Base-by-base conservation (phyloP, 1,140 invertebrate species). In the Coelopa frigida region DNA sequence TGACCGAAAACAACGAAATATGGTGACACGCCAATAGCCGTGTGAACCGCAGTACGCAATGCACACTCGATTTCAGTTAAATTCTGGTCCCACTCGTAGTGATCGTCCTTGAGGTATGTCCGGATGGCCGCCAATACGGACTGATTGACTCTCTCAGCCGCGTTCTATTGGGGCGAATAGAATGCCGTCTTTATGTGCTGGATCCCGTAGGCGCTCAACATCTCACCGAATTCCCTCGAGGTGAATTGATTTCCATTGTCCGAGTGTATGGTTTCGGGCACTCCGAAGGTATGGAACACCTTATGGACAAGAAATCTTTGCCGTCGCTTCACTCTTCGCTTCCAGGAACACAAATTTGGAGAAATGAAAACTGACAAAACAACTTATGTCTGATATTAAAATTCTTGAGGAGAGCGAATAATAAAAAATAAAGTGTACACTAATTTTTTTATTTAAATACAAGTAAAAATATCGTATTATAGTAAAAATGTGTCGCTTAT, bases 331-430 rank as follows among this genome's bases (percentile, higher is more conserved):
- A n/a, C 32, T 35, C 11, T 52, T 44, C 7, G 50, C 17, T 23
- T 41, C 49, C 4, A 54, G 8, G 20, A 54, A 54, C 2, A 46
- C 42, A 51, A 54, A 49, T 35, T 54, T 51, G 2, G 49, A 26
- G 11, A 48, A 36, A 24, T 49, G 49, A 14, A n/a, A n/a, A n/a
- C n/a, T n/a, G n/a, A n/a, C n/a, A n/a, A n/a, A n/a, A n/a, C n/a
- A n/a, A n/a, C n/a, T n/a, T n/a, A n/a, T n/a, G n/a, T n/a, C n/a
- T n/a, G n/a, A n/a, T n/a, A n/a, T n/a, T n/a, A n/a, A n/a, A n/a
- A n/a, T n/a, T n/a, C n/a, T n/a, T n/a, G n/a, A n/a, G n/a, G n/a
- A n/a, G n/a, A n/a, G n/a, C n/a, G n/a, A n/a, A n/a, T n/a, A n/a
- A n/a, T n/a, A n/a, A n/a, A n/a, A n/a, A n/a, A n/a, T n/a, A n/a